These are phyloP conservation scores for Agrilus cyanescens DNA, from an alignment of 2,888 invertebrate genomes.

Conservation along the genomic window DNA sequence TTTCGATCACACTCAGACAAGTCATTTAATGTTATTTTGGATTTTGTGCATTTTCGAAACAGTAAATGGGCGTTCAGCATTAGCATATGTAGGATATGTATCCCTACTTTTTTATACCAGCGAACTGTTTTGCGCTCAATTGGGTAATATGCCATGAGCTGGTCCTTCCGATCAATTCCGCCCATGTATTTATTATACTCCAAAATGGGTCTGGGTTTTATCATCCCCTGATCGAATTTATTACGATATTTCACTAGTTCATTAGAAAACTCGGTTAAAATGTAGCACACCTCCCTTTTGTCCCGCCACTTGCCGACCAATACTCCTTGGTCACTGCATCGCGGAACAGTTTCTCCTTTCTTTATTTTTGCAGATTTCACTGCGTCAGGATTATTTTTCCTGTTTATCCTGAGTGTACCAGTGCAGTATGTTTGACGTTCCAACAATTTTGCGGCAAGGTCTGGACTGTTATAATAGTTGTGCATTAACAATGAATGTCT, in stretches of 20 bases:
- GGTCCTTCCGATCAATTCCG: neutral
- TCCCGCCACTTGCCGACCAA: constrained; percentile 7
- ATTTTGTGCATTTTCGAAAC: neutral
- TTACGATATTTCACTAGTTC: neutral
- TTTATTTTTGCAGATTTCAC: constrained; percentile 8
- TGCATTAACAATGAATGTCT: constrained; percentile 18
- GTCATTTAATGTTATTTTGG: neutral
- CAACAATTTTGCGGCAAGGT: neutral
- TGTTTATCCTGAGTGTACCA: neutral
- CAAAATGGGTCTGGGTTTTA: neutral
- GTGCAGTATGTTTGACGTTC: neutral
- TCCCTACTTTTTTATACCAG: constrained; percentile 2
- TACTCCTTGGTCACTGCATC: constrained; percentile 2
- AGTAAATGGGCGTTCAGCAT: neutral
- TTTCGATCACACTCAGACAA: neutral
- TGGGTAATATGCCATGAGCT: constrained; percentile 2
- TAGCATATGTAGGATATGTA: neutral
- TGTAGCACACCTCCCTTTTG: constrained; percentile 4
- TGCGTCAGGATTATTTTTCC: constrained; percentile 3
- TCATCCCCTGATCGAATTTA: neutral
- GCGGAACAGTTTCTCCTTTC: constrained; percentile 5
- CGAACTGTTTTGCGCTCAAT: neutral
- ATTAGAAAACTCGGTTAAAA: neutral
- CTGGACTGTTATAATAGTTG: constrained; percentile 11
- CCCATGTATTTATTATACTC: constrained; percentile 4